phyloP scores from a whole-genome alignment of 2,797 vertebrate genomes.

The Hoplostethus mediterraneus region DNA sequence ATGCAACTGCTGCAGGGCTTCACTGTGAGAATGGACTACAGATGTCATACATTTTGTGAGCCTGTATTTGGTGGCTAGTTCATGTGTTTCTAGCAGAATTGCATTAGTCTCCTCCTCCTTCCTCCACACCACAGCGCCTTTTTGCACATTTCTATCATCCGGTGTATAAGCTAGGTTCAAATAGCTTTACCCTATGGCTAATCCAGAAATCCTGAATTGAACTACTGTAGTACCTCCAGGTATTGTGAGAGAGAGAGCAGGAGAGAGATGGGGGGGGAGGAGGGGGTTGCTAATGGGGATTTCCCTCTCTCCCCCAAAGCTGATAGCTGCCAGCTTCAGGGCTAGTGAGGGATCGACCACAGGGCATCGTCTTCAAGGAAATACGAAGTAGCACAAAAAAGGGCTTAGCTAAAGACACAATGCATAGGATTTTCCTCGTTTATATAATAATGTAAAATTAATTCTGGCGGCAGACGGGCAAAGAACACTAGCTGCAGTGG shows the following conservation, averaged over 20 bases:
- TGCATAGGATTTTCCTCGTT: neutral
- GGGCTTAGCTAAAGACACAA: neutral
- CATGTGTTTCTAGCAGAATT: neutral
- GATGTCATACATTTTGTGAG: slow-evolving; percentile 38
- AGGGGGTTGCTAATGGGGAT: slow-evolving; percentile 6
- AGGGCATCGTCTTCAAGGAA: slow-evolving; percentile 15
- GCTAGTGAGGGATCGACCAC: slow-evolving; percentile 33
- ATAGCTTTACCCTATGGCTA: slow-evolving; percentile 37
- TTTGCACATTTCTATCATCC: neutral
- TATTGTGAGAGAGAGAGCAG: slow-evolving; percentile 23
- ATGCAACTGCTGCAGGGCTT: slow-evolving; percentile 46
- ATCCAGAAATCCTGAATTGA: slow-evolving; percentile 47
- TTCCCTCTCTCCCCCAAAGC: neutral
- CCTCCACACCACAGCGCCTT: neutral
- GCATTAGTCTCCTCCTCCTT: slow-evolving; percentile 29
- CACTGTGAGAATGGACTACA: neutral
- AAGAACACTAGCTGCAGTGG: neutral
- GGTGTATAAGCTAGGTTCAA: slow-evolving; percentile 8
- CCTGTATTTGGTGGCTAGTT: slow-evolving; percentile 29
- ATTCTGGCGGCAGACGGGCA: neutral
- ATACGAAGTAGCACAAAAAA: slow-evolving; percentile 4
- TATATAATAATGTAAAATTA: neutral
- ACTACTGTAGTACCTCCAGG: slow-evolving; percentile 44
- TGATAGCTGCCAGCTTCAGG: slow-evolving; percentile 15
- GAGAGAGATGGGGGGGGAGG: neutral